Conservation (phyloP, 2,888 invertebrate species). For the Cetonia aurata region DNA sequence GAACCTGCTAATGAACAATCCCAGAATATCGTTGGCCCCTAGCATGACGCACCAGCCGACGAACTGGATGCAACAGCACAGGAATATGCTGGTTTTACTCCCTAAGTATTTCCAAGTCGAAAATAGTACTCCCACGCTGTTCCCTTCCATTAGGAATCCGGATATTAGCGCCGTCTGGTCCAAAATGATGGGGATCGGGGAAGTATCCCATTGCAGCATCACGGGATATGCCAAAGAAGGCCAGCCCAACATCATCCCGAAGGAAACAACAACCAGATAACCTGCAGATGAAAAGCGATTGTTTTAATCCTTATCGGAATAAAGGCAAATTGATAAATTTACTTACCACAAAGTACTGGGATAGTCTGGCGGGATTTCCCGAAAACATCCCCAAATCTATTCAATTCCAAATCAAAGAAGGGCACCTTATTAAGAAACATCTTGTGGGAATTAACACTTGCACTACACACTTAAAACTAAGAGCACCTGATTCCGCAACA, state of each 20-base stretch:
- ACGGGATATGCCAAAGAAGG: constrained; percentile 51
- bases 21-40: constrained; percentile 49
- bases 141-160: constrained; percentile 54
- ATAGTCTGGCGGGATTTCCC: constrained; percentile 36
- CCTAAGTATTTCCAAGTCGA: constrained; percentile 48
- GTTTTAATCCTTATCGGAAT: not conserved
- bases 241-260: constrained; percentile 55
- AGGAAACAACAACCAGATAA: constrained; percentile 49
- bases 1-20: constrained; percentile 49
- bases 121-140: constrained; percentile 51
- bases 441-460: not conserved
- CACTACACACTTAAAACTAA: constrained; percentile 1
- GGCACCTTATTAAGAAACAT: not conserved
- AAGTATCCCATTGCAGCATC: constrained; percentile 47
- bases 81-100: constrained; percentile 49
- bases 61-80: constrained; percentile 49
- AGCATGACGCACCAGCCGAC: constrained; percentile 54
- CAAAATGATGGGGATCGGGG: constrained; percentile 51
- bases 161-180: constrained; percentile 52
- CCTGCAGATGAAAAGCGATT: constrained; percentile 45
- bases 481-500: constrained; percentile 16
- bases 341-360: constrained; percentile 45
- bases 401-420: not conserved
- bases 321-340: not conserved
- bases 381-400: not conserved